A percentile compares a stretch with the other conserved stretches of the same genome.
These are phyloP conservation scores for Drosophila peninsularis DNA, from an alignment of 2,888 invertebrate genomes.

Conservation along the genomic window DNA sequence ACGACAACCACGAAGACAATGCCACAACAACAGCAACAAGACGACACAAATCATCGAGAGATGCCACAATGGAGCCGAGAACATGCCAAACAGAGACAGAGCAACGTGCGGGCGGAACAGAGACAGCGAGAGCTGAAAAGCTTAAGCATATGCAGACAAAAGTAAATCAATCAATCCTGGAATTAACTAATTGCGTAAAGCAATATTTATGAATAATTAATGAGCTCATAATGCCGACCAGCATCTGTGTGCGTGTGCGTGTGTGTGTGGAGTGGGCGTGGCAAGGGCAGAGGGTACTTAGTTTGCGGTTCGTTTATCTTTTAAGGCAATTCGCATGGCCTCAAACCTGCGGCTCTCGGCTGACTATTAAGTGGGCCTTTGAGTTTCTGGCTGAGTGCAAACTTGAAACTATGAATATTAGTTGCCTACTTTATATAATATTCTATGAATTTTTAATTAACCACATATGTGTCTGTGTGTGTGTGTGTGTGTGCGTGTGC, in stretches of 20 bases:
- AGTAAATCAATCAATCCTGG: slow-evolving; percentile 79
- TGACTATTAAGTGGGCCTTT: slow-evolving; percentile 52
- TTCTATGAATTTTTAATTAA: slow-evolving; percentile 76
- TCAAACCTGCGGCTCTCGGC: slow-evolving; percentile 33
- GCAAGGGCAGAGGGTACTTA: slow-evolving; percentile 22
- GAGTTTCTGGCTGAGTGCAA: slow-evolving; percentile 55
- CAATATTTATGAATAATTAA: slow-evolving; percentile 83
- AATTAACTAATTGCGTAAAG: slow-evolving; percentile 80
- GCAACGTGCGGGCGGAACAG: neutral
- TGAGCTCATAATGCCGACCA: slow-evolving; percentile 70
- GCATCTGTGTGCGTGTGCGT: slow-evolving; percentile 1
- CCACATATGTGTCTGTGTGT: slow-evolving; percentile 9
- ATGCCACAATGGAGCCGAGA: slow-evolving; percentile 43
- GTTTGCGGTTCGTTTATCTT: slow-evolving; percentile 58
- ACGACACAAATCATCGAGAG: slow-evolving; percentile 57
- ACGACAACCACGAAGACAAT: slow-evolving; percentile 62
- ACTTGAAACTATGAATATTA: slow-evolving; percentile 70
- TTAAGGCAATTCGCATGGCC: slow-evolving; percentile 34
- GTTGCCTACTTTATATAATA: slow-evolving; percentile 69
- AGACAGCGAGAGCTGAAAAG: slow-evolving; percentile 11
- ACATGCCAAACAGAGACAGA: slow-evolving; percentile 27
- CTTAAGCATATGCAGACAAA: slow-evolving; percentile 55
- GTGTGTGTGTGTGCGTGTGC: neutral
- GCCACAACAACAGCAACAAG: slow-evolving; percentile 35
- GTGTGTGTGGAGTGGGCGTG: slow-evolving; percentile 12